Evolutionary conservation across 2,888 invertebrate species (phyloP).

Genomic region (Galerucella pusilla): DNA sequence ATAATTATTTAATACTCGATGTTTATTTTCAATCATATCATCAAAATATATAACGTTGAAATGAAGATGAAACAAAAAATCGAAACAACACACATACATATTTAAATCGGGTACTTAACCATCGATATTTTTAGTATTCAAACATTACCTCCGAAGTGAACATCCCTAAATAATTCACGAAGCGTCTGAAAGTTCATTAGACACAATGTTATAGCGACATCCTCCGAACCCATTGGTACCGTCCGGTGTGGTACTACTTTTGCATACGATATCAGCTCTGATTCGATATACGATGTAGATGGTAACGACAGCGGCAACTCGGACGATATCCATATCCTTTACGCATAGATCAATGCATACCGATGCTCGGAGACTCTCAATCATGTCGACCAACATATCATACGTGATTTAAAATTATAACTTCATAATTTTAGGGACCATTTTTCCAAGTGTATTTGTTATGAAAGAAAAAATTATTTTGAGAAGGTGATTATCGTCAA

Average conservation of each 20-base stretch:
- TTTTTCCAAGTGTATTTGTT: no score
- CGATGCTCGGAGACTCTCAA: slow-evolving; percentile 61
- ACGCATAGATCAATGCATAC: slow-evolving; percentile 60
- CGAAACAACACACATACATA: not conserved
- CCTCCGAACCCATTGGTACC: slow-evolving; percentile 41
- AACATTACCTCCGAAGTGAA: slow-evolving; percentile 6
- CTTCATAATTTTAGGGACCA: not conserved
- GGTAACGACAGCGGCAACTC: slow-evolving; percentile 54
- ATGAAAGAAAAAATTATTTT: no score
- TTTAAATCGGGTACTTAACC: slow-evolving; percentile 45
- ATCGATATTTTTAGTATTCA: slow-evolving; percentile 48
- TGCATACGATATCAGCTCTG: slow-evolving; percentile 58
- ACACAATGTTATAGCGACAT: slow-evolving; percentile 32
- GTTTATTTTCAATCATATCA: no score
- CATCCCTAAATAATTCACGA: slow-evolving; percentile 31
- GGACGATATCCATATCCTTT: slow-evolving; percentile 61
- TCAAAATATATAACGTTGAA: not conserved
- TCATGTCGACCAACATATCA: slow-evolving; percentile 21
- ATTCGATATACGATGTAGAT: slow-evolving; percentile 54
- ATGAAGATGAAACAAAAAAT: slow-evolving; percentile 11
- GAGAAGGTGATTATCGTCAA: no score
- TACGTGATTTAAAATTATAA: not conserved
- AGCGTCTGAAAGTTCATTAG: slow-evolving; percentile 31
- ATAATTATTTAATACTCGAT: no score
- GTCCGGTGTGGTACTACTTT: slow-evolving; percentile 56